A percentile compares a stretch with the other conserved stretches of the same genome.
Conservation (phyloP, 2,888 invertebrate species). For the Sclerodermus sp. region DNA sequence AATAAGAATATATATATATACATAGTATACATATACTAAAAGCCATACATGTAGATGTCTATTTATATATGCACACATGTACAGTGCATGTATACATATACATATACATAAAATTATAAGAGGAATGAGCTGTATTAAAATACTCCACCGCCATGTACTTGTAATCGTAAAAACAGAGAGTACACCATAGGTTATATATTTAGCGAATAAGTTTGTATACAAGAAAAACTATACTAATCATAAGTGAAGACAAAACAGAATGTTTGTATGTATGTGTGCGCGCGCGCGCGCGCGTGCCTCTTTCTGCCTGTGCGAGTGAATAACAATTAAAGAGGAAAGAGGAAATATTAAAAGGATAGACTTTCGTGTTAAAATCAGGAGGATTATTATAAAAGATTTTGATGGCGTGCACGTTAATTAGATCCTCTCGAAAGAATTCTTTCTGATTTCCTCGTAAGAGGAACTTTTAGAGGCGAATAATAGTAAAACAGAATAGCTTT, state of each 20-base stretch:
- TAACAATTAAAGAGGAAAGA: constrained; percentile 15
- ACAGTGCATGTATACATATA: constrained; percentile 38
- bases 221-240: constrained; percentile 38
- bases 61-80: no score
- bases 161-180: constrained; percentile 46
- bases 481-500: no score
- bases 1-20: constrained; percentile 45
- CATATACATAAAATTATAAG: constrained; percentile 28
- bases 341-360: not conserved
- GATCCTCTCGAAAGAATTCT: no score
- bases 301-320: constrained; percentile 8
- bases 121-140: constrained; percentile 52
- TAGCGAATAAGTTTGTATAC: constrained; percentile 56
- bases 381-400: no score
- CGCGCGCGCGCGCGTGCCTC: not conserved
- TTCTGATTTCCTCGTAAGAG: no score
- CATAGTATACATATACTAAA: constrained; percentile 37
- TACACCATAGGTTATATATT: constrained; percentile 47
- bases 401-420: no score
- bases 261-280: constrained; percentile 3
- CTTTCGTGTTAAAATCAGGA: no score
- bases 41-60: no score
- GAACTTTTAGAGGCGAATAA: no score
- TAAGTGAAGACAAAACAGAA: constrained; percentile 4
- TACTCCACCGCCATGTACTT: constrained; percentile 54